These are phyloP conservation scores for Laticauda laticaudata DNA, from an alignment of 2,113 vertebrate species.

Conservation along the genomic window DNA sequence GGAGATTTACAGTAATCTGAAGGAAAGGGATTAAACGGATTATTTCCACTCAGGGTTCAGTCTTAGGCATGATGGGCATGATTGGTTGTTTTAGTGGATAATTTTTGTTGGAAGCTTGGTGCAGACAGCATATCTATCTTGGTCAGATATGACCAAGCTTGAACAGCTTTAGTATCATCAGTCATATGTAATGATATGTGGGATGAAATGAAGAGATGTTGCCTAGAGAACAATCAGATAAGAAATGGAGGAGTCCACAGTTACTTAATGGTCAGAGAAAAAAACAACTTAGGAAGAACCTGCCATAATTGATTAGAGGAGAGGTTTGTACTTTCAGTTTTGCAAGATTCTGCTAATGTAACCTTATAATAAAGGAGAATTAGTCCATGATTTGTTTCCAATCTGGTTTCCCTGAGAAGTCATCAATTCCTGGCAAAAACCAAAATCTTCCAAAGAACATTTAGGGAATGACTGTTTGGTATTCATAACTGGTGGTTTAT, in stretches of 20 bases:
- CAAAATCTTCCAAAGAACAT: no score
- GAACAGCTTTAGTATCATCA: not conserved
- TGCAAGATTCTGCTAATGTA: not conserved
- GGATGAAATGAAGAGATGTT: not conserved
- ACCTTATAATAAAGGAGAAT: not conserved
- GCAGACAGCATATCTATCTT: not conserved
- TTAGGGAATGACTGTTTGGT: not conserved
- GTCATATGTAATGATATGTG: not conserved
- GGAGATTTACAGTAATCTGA: not conserved
- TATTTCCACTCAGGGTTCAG: not conserved
- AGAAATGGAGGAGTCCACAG: not conserved
- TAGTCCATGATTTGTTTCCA: not conserved
- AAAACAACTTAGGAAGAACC: not conserved
- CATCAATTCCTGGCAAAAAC: not conserved
- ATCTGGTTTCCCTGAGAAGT: not conserved
- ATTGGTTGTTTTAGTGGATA: not conserved
- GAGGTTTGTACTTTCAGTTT: not conserved
- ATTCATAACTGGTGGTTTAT: not conserved
- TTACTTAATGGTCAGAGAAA: not conserved
- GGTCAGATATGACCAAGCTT: no score
- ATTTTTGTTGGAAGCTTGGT: not conserved
- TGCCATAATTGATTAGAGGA: not conserved
- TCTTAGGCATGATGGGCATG: not conserved
- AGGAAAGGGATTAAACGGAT: not conserved
- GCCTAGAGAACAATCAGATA: not conserved